Conservation (phyloP, 2,797 vertebrate genomes). For the Margarornis squamiger region DNA sequence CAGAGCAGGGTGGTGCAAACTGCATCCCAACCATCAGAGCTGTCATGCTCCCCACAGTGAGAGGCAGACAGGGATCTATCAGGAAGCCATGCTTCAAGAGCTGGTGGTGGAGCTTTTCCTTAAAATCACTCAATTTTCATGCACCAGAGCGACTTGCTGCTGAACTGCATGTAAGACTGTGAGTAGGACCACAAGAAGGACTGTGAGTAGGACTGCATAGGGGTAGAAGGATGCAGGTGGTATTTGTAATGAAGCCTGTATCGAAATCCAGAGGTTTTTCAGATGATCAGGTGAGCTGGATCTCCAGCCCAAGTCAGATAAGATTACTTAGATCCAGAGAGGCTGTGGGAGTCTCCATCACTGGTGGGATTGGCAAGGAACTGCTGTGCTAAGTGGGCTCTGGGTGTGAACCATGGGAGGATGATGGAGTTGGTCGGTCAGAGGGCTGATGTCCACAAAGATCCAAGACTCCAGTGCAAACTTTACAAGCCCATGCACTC, state of each 20-base stretch:
- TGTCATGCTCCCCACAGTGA: background rate
- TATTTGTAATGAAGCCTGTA: background rate
- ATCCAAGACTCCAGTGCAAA: background rate
- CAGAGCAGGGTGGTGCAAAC: background rate
- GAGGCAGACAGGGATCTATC: background rate
- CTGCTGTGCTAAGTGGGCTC: background rate
- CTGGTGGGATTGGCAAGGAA: rapidly evolving
- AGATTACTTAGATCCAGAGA: background rate
- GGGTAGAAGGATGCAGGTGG: background rate
- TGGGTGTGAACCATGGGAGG: background rate
- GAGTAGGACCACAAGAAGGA: rapidly evolving
- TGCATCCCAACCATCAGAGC: rapidly evolving
- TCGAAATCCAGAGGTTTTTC: background rate
- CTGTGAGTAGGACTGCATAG: rapidly evolving
- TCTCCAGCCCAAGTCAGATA: rapidly evolving
- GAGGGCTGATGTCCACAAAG: background rate
- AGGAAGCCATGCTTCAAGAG: background rate
- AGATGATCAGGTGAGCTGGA: background rate
- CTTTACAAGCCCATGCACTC: rapidly evolving
- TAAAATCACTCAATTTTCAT: background rate
- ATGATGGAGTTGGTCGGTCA: background rate
- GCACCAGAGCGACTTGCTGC: rapidly evolving
- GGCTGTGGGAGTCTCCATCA: background rate
- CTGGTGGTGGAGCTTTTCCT: background rate
- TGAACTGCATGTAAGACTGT: rapidly evolving